Conservation (phyloP, 2,113 vertebrate genomes). For the Stegostoma tigrinum region DNA sequence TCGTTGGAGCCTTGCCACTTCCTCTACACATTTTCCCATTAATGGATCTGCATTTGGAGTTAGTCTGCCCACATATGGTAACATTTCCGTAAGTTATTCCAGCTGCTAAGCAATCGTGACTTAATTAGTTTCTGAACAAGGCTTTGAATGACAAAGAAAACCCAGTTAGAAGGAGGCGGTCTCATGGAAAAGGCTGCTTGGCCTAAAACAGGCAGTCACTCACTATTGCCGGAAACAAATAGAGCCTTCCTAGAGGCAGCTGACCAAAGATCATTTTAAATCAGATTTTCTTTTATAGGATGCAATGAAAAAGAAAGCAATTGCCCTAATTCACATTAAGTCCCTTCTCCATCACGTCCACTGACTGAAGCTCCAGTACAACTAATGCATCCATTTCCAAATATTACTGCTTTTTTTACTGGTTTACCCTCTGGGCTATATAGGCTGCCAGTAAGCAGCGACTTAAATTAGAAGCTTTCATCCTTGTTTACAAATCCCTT, state of each 20-base stretch:
- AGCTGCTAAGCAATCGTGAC: background rate
- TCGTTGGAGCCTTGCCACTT: background rate
- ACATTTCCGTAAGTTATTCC: constrained; percentile 18
- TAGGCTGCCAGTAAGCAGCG: background rate
- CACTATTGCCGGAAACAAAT: background rate
- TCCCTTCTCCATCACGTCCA: background rate
- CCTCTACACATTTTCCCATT: constrained; percentile 9
- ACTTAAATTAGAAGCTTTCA: background rate
- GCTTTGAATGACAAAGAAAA: background rate
- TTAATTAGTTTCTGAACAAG: constrained; percentile 10
- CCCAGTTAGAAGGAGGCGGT: background rate
- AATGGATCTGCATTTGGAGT: background rate
- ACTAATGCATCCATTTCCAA: no score
- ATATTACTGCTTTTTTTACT: no score
- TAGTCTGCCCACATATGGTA: background rate
- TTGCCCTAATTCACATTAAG: background rate
- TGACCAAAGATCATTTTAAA: background rate
- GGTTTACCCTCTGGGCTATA: background rate
- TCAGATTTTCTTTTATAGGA: background rate
- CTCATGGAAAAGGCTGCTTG: background rate
- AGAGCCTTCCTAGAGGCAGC: background rate
- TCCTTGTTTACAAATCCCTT: background rate
- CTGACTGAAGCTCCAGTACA: background rate
- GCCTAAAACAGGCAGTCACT: background rate
- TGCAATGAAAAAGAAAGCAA: background rate